These are phyloP conservation scores for Cichlasoma orientale DNA, from an alignment of 2,797 vertebrate species.

Conservation along the genomic window DNA sequence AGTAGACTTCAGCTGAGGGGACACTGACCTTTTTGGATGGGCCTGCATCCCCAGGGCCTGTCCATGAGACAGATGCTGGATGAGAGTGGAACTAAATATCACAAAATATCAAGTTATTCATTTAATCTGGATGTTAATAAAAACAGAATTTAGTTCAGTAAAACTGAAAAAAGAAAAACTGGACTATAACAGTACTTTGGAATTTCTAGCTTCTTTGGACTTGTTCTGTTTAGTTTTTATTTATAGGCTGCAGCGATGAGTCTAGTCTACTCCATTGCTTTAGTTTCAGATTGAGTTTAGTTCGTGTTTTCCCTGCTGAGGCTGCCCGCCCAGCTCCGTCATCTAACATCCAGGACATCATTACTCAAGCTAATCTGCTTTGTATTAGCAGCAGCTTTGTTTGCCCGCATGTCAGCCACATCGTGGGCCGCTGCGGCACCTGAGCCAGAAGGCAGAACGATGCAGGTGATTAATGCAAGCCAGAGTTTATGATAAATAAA, in stretches of 20 bases:
- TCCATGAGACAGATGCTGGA: not conserved
- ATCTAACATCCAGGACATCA: slow-evolving; percentile 16
- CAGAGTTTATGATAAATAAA: slow-evolving; percentile 63
- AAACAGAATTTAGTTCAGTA: too few species aligned
- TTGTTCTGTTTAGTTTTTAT: not conserved
- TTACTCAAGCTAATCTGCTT: slow-evolving; percentile 41
- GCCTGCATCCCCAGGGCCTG: too few species aligned
- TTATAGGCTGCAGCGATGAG: not conserved
- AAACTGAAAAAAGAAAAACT: not conserved
- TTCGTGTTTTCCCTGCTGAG: not conserved
- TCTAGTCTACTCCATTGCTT: not conserved
- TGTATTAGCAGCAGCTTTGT: slow-evolving; percentile 43
- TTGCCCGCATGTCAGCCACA: slow-evolving; percentile 17
- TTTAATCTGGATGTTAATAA: not conserved
- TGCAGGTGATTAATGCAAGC: slow-evolving; percentile 66
- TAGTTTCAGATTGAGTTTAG: not conserved
- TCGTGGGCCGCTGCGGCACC: slow-evolving; percentile 47
- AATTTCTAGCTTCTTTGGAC: not conserved
- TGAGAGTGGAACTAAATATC: not conserved
- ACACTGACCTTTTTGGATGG: too few species aligned
- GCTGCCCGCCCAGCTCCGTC: slow-evolving; percentile 14
- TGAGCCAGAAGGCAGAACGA: slow-evolving; percentile 55
- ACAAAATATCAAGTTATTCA: not conserved
- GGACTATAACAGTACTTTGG: not conserved
- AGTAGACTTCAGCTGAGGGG: not conserved